A percentile compares a stretch with the other conserved stretches of the same genome.
These are phyloP conservation scores for Aurelia sp. DNA, from an alignment of 30 jellyfish, hydroid and myxozoan genomes.

Conservation along the genomic window DNA sequence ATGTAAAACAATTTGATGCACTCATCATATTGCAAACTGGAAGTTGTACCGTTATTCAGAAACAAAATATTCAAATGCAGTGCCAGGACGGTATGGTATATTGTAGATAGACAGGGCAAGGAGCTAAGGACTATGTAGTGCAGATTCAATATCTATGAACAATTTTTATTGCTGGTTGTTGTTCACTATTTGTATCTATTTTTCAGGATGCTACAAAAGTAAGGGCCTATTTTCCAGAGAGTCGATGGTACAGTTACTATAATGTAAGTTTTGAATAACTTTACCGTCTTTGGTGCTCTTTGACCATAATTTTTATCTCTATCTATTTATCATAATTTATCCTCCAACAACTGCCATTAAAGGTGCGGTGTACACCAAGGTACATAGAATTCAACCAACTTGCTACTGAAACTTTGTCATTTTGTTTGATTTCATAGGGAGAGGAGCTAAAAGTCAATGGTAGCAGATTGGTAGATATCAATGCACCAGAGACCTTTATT, in stretches of 20 bases:
- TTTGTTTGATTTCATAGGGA: conserved; percentile 51
- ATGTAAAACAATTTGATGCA: too few relatives aligned
- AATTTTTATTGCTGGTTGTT: too few relatives aligned
- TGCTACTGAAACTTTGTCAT: not conserved
- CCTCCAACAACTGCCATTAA: conserved; percentile 73
- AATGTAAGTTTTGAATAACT: conserved; percentile 52
- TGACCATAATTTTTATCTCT: not conserved
- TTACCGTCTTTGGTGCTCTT: not conserved
- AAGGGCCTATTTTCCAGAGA: conserved; percentile 78
- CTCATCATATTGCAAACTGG: too few relatives aligned
- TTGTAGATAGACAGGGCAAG: too few relatives aligned
- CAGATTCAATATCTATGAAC: too few relatives aligned
- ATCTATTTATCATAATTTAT: not conserved
- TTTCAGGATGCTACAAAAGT: conserved; percentile 75
- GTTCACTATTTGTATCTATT: too few relatives aligned
- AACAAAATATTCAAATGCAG: too few relatives aligned
- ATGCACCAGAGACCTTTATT: conserved; percentile 76
- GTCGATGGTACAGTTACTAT: conserved; percentile 83
- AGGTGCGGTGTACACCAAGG: too few relatives aligned
- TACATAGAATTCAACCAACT: not conserved
- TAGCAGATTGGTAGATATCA: conserved; percentile 10
- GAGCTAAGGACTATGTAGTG: too few relatives aligned
- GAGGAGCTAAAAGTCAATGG: conserved; percentile 46
- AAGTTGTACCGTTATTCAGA: too few relatives aligned
- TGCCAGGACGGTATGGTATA: too few relatives aligned